phyloP scores from a whole-genome alignment of 2,888 invertebrate species.

The Margaritifera margaritifera region DNA sequence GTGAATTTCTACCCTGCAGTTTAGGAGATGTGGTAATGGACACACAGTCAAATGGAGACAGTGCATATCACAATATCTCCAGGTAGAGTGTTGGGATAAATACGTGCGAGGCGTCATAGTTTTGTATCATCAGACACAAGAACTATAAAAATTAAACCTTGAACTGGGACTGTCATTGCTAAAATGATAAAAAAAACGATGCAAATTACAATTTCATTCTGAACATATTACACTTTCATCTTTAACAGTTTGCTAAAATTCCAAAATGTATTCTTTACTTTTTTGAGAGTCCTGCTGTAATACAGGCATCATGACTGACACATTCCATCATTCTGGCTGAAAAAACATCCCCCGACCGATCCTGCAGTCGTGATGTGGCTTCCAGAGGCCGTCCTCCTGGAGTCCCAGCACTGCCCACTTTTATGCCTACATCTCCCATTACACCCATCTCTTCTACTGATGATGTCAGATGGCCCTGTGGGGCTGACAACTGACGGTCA shows the following conservation, averaged over 20 bases:
- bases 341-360: conserved; percentile 37
- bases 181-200: too few relatives aligned
- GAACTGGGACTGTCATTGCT: too few relatives aligned
- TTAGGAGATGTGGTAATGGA: too few relatives aligned
- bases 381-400: conserved; percentile 30
- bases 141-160: too few relatives aligned
- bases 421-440: conserved; percentile 36
- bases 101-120: too few relatives aligned
- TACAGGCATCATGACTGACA: conserved; percentile 82
- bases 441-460: conserved; percentile 35
- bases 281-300: conserved; percentile 69
- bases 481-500: conserved; percentile 15
- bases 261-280: conserved; percentile 25
- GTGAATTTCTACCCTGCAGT: too few relatives aligned
- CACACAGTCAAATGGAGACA: too few relatives aligned
- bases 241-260: not conserved
- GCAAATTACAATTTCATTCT: too few relatives aligned
- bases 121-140: too few relatives aligned
- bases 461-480: conserved; percentile 58
- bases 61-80: too few relatives aligned
- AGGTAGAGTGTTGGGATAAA: too few relatives aligned
- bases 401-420: conserved; percentile 14
- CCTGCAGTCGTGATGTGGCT: conserved; percentile 34
- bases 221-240: too few relatives aligned
- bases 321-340: conserved; percentile 55